A percentile compares a stretch with the other conserved stretches of the same genome.
These are phyloP conservation scores for Plebejus anna DNA, from an alignment of 2,888 invertebrate species.

Conservation along the genomic window DNA sequence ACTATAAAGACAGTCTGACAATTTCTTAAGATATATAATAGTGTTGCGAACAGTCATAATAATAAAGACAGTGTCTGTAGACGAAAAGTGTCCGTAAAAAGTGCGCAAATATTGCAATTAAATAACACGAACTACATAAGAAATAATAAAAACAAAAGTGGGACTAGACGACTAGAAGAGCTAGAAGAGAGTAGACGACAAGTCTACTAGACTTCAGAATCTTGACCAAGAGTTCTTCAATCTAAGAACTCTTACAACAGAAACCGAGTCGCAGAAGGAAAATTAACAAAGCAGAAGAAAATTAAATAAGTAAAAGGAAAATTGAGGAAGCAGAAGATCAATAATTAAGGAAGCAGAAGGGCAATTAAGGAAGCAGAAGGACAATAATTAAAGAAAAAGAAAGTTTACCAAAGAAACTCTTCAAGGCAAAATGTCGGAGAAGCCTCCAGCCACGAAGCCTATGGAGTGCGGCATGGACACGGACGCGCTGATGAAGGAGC, in stretches of 20 bases:
- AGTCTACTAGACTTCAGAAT: too few species aligned
- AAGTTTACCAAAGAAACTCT: not conserved
- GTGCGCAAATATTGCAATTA: not conserved
- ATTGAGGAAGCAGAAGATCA: too few species aligned
- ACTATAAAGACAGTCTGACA: not conserved
- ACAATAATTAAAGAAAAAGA: too few species aligned
- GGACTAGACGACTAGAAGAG: too few species aligned
- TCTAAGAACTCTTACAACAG: too few species aligned
- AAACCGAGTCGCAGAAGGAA: too few species aligned
- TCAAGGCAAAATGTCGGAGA: not conserved
- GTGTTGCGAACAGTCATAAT: not conserved
- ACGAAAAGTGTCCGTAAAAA: not conserved
- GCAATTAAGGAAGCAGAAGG: too few species aligned
- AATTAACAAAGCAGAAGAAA: too few species aligned
- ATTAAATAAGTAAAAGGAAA: too few species aligned
- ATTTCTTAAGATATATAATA: not conserved
- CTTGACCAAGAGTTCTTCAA: too few species aligned
- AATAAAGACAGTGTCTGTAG: not conserved
- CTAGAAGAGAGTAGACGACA: too few species aligned
- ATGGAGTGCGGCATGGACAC: slow-evolving; percentile 47
- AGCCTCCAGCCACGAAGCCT: not conserved
- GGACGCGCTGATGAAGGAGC: slow-evolving; percentile 61
- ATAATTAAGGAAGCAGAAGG: too few species aligned
- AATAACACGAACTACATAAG: not conserved
- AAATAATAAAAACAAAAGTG: not conserved